These are phyloP conservation scores for Hydrotaea cyrtoneurina DNA, from an alignment of 2,888 invertebrate species.

Conservation along the genomic window DNA sequence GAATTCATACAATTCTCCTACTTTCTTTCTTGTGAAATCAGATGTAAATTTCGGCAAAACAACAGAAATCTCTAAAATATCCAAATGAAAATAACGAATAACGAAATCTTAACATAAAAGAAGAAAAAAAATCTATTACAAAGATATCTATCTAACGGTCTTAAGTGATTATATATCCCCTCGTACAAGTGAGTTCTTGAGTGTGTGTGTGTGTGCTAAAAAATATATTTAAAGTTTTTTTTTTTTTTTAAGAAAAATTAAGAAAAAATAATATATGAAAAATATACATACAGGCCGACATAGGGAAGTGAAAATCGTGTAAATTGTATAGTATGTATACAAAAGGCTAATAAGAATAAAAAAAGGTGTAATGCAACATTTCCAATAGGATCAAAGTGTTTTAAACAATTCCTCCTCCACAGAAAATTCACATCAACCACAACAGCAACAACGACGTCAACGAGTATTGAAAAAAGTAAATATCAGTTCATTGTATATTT, in stretches of 20 bases:
- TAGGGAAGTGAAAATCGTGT: slow-evolving; percentile 8
- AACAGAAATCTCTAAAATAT: slow-evolving; percentile 21
- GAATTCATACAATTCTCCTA: slow-evolving; percentile 32
- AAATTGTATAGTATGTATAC: slow-evolving; percentile 28
- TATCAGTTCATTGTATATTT: slow-evolving; percentile 8
- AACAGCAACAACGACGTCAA: too few species aligned
- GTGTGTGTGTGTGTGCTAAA: not conserved
- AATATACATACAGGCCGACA: not conserved
- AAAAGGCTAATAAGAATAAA: slow-evolving; percentile 16
- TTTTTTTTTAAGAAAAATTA: slow-evolving; percentile 49
- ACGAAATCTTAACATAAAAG: not conserved
- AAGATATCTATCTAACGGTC: not conserved
- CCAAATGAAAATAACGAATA: not conserved
- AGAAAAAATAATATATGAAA: slow-evolving; percentile 11
- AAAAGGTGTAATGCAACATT: slow-evolving; percentile 27
- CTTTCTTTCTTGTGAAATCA: not conserved
- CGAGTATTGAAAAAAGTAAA: slow-evolving; percentile 15
- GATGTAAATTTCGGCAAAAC: not conserved
- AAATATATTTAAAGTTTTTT: slow-evolving; percentile 48
- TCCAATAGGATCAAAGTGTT: slow-evolving; percentile 18
- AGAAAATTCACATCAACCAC: not conserved
- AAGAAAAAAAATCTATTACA: slow-evolving; percentile 8
- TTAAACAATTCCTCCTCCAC: slow-evolving; percentile 6
- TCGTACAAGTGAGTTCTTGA: not conserved
- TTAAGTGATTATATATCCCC: not conserved